Evolutionary conservation across 2,888 invertebrate species (phyloP), one percentile per base, ranked within the genome.

Genomic region (Melanotus villosus): DNA sequence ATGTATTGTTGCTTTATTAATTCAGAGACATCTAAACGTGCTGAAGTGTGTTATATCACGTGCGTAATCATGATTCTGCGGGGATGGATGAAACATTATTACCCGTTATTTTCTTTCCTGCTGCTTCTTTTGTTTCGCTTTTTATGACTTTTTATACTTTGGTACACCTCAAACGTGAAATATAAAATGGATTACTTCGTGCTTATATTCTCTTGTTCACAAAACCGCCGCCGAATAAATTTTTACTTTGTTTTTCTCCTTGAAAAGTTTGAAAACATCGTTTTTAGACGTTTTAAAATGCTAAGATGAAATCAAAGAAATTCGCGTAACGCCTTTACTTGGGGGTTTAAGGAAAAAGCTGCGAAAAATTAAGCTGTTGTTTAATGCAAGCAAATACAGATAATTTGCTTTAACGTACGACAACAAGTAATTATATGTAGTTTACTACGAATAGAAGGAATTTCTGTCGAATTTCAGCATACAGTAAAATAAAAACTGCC

Each of bases 41-140:
- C 63, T 56, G 68, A 68, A 68, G 68, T 68, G 36, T 68, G 45
- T 65, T 67, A 67, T 70, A 70, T 58, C 59, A 58, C 67, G 43
- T 68, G 56, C 30, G 60, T 66, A 71, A 71, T 71, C 56, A 65
- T 62, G 50, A 45, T 68, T 60, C 47, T 68, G 58, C 32, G 30
- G 34, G 34, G 60, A 56, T 36, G 36, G 26, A 54, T 19, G 60
- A 34, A 62, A 36, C 68, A 56, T 69, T 69, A 69, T 69, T 69
- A 69, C 68, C 68, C 16, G 34, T 68, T 60, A 63, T 64, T 63
- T 63, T 52, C 59, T 63, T 47, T 21, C 18, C 52, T 23, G 47
- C 59, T 47, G 19, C 30, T 63, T 26, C 47, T 38, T 59, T 65
- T 59, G 57, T 30, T 54, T 21, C 43, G 30, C 14, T 32, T 56